Evolutionary conservation across 2,113 vertebrate genomes (phyloP).

Genomic region (Anarrhichthys ocellatus): DNA sequence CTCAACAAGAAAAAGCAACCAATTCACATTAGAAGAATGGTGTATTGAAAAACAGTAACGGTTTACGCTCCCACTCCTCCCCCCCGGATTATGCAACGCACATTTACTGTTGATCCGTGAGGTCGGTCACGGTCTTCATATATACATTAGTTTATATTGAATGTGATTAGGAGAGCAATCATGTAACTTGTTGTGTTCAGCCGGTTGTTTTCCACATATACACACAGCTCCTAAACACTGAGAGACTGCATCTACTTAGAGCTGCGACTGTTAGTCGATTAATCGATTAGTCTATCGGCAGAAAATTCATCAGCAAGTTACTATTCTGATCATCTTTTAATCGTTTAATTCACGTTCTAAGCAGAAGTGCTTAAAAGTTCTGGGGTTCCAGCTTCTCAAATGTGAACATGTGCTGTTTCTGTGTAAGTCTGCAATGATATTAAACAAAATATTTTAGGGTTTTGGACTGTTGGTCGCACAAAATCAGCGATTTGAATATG

Average conservation of each 20-base stretch:
- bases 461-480: background rate
- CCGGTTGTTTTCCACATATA: background rate
- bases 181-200: background rate
- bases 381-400: background rate
- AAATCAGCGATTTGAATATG: background rate
- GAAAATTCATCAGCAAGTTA: background rate
- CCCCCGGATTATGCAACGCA: constrained; percentile 32
- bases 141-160: background rate
- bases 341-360: background rate
- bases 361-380: background rate
- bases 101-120: constrained; percentile 30
- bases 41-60: constrained; percentile 11
- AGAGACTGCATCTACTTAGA: background rate
- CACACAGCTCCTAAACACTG: background rate
- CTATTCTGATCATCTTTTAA: background rate
- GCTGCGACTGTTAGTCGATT: background rate
- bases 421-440: background rate
- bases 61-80: constrained; percentile 37
- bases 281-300: background rate
- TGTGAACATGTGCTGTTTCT: background rate
- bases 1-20: constrained; percentile 14
- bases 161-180: constrained; percentile 11
- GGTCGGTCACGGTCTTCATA: constrained; percentile 14
- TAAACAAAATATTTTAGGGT: background rate
- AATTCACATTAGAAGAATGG: background rate